Percentiles rank a stretch among this genome's conserved stretches.
Conservation (phyloP, 2,797 vertebrate genomes). For the Yasuhikotakia modesta region DNA sequence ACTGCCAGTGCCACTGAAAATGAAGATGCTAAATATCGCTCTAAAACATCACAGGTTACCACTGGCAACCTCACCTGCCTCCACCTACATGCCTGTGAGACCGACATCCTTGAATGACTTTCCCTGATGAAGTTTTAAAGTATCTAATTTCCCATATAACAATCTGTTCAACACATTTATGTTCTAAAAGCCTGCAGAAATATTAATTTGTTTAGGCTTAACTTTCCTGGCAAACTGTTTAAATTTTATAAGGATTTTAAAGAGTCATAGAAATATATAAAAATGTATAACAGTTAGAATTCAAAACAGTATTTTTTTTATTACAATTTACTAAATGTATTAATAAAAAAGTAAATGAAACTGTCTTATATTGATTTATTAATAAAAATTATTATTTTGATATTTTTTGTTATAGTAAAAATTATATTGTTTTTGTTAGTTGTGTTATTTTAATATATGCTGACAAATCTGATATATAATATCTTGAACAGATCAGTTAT, state of each 20-base stretch:
- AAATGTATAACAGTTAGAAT: too few species aligned
- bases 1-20: neutral
- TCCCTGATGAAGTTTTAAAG: neutral
- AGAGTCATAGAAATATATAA: neutral
- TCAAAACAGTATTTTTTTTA: too few species aligned
- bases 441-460: neutral
- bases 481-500: neutral
- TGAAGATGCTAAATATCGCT: neutral
- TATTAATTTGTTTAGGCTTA: neutral
- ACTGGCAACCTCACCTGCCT: conserved; percentile 26
- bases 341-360: neutral
- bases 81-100: conserved; percentile 48
- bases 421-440: too few species aligned
- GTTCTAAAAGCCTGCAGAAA: neutral
- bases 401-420: too few species aligned
- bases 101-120: conserved; percentile 48
- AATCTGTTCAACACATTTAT: neutral
- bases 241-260: neutral
- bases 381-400: too few species aligned
- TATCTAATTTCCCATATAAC: neutral
- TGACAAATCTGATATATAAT: conserved; percentile 1
- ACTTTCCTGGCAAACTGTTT: neutral
- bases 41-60: neutral
- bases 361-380: neutral
- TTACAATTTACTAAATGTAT: neutral